phyloP scores from a whole-genome alignment of 2,888 invertebrate genomes.

The Diploptera punctata region DNA sequence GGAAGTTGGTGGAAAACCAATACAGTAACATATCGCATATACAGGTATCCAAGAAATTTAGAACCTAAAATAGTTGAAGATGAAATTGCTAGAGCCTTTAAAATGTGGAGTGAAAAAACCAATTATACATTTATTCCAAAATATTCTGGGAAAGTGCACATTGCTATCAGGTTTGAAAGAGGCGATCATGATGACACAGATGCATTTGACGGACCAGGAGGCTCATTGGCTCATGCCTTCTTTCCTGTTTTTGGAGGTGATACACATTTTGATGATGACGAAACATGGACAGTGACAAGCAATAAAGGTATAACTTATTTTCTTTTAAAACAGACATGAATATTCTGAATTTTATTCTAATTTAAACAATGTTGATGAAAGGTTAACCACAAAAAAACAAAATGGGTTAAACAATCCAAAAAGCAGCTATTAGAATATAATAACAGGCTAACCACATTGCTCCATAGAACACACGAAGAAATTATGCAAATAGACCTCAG shows the following conservation, averaged over 20 bases:
- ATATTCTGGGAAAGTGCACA: background rate
- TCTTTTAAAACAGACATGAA: background rate
- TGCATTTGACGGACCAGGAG: background rate
- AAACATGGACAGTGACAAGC: background rate
- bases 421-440: no score
- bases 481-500: no score
- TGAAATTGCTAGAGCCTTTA: background rate
- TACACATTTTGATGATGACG: constrained; percentile 1
- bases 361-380: no score
- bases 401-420: no score
- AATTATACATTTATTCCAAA: background rate
- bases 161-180: background rate
- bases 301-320: background rate
- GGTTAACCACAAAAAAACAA: no score
- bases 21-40: background rate
- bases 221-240: constrained; percentile 8
- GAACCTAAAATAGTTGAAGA: background rate
- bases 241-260: background rate
- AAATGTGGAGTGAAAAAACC: background rate
- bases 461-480: no score
- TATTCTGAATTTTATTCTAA: no score
- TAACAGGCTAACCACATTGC: no score
- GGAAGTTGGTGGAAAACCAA: background rate
- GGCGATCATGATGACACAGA: background rate
- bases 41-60: background rate